These are phyloP conservation scores for Herpetotheres cachinnans DNA, from an alignment of 2,113 vertebrate species.

Conservation along the genomic window DNA sequence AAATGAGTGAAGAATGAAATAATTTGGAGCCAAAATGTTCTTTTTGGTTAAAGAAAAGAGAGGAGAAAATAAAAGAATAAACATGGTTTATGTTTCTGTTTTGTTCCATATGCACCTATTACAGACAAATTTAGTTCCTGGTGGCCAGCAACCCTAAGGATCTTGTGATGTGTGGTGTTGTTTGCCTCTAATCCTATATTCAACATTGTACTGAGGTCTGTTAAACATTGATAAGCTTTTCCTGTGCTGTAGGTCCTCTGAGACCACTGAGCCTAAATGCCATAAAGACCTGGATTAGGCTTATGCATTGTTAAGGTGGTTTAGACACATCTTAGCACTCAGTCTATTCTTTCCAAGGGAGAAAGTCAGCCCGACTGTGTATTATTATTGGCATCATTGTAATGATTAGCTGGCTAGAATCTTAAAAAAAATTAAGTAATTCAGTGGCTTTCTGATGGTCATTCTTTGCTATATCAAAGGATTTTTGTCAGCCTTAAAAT, in stretches of 20 bases:
- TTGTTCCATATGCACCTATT: not conserved
- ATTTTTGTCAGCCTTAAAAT: not conserved
- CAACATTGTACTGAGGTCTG: constrained; percentile 73
- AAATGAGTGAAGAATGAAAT: not conserved
- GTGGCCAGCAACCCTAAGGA: constrained; percentile 54
- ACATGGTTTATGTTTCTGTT: not conserved
- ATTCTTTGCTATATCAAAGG: not conserved
- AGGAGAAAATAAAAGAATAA: not conserved
- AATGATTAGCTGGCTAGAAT: constrained; percentile 18
- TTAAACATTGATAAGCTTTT: constrained; percentile 75
- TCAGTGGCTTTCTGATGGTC: not conserved
- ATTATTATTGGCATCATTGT: constrained; percentile 54
- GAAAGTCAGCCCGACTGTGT: constrained; percentile 47
- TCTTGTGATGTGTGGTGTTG: constrained; percentile 46
- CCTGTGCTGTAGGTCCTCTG: constrained; percentile 32
- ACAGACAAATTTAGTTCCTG: constrained; percentile 55
- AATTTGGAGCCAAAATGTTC: not conserved
- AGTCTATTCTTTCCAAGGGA: constrained; percentile 23
- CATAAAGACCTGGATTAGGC: constrained; percentile 65
- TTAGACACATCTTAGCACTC: constrained; percentile 49
- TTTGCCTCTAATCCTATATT: constrained; percentile 73
- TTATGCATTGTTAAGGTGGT: constrained; percentile 59
- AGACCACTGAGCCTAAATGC: constrained; percentile 61
- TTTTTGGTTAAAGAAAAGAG: not conserved
- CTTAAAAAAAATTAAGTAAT: not conserved